Base-by-base conservation (phyloP, 2,113 vertebrate species). In the Psophia crepitans region DNA sequence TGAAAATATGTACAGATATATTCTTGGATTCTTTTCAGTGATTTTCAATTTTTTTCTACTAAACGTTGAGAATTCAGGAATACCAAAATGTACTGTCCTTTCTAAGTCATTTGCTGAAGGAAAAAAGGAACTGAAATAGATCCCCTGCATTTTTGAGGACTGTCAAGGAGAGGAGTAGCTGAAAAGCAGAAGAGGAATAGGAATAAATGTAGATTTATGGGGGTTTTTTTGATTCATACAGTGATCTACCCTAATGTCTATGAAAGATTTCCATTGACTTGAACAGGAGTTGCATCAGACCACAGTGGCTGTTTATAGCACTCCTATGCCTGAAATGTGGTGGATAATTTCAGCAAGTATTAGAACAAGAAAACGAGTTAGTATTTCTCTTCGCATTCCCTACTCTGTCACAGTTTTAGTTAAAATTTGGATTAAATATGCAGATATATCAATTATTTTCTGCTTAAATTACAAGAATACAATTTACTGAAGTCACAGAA, bases 221-320 rank as follows among this genome's bases (percentile, higher is more conserved):
- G 8, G 5, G 0, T 1, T 1, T 44, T 39, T 82, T 48, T 15
- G 8, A 22, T 61, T 66, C 7, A 11, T 39, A 2, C 9, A 24
- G 8, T 20, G 22, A 19, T 70, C 2, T 56, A 56, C 30, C 26
- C 7, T 61, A 6, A 61, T 27, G 6, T 27, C 19, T 44, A 0
- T 4, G 15, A 57, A 76, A 53, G 27, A 22, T 37, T 76, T 54
- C 32, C 26, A 32, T 23, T 49, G 51, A 63, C 46, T 58, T 44
- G 14, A 57, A 32, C 43, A 64, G 66, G 33, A 73, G 15, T 15
- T 32, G 14, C n/a, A 18, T 63, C 51, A 78, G 23, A 69, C 3
- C 48, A 18, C 26, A 14, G 8, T 26, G 37, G 11, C 6, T 89
- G 30, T 57, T 75, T 11, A 24, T 13, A 69, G 23, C 33, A 21